phyloP scores from a whole-genome alignment of 2,888 invertebrate species.

The Tineola bisselliella region DNA sequence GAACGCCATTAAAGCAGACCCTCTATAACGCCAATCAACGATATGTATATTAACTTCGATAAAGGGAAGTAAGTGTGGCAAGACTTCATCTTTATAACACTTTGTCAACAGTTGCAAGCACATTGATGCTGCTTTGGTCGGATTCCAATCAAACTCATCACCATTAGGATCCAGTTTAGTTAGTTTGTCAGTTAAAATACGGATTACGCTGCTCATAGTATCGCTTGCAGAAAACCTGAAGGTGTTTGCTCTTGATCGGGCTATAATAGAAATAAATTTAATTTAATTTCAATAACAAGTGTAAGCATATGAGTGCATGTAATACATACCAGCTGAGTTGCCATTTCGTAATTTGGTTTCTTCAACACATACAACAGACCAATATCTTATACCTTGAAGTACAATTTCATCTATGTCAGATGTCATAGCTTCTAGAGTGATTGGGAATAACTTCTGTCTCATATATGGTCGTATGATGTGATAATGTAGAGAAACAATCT shows the following conservation, averaged over 20 bases:
- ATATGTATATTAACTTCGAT: slow-evolving; percentile 94
- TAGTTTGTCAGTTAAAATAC: slow-evolving; percentile 91
- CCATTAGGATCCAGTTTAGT: slow-evolving; percentile 98
- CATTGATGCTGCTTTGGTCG: slow-evolving; percentile 98
- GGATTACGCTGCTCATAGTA: slow-evolving; percentile 93
- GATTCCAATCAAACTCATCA: slow-evolving; percentile 99
- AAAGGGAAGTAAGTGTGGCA: slow-evolving; percentile 95
- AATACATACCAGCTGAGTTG: slow-evolving; percentile 78
- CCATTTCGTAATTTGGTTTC: slow-evolving; percentile 97
- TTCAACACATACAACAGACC: slow-evolving; percentile 99
- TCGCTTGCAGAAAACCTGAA: slow-evolving; percentile 98
- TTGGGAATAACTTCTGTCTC: slow-evolving; percentile 97
- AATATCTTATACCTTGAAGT: slow-evolving; percentile 99
- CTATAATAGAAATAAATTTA: slow-evolving; percentile 30
- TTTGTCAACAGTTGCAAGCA: slow-evolving; percentile 97
- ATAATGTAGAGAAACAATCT: slow-evolving; percentile 98
- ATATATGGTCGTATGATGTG: slow-evolving; percentile 99
- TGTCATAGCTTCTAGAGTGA: slow-evolving; percentile 98
- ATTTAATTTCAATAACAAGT: too few species aligned
- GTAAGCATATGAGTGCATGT: slow-evolving; percentile 17
- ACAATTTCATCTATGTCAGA: slow-evolving; percentile 95
- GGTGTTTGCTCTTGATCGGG: slow-evolving; percentile 92
- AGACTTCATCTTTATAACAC: slow-evolving; percentile 97
- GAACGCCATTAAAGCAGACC: slow-evolving; percentile 99
- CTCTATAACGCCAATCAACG: slow-evolving; percentile 90